Evolutionary conservation across 2,888 invertebrate species (phyloP).

Genomic region (Lasioglossum leucozonium): DNA sequence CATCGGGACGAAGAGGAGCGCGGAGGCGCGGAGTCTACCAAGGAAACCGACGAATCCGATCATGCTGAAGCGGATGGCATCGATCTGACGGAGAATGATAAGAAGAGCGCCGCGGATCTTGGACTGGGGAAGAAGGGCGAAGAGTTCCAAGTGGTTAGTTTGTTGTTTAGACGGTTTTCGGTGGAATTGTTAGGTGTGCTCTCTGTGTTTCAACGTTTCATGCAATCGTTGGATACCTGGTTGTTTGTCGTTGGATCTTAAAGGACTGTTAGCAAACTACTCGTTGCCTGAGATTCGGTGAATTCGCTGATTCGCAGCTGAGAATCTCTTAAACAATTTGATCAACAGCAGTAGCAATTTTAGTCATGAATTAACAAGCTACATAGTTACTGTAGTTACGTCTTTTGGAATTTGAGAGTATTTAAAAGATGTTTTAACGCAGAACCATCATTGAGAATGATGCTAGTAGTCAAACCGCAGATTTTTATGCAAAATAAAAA

Average conservation of each 20-base stretch:
- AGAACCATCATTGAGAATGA: no score
- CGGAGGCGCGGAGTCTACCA: constrained; percentile 45
- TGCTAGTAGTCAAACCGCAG: background rate
- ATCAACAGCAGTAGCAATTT: background rate
- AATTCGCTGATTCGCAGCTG: background rate
- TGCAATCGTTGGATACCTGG: background rate
- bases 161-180: background rate
- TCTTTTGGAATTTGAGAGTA: background rate
- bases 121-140: constrained; percentile 67
- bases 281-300: background rate
- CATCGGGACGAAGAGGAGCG: constrained; percentile 45
- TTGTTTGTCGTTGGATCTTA: background rate
- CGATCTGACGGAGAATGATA: constrained; percentile 61
- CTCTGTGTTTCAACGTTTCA: background rate
- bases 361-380: no score
- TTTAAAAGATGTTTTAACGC: no score
- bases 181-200: background rate
- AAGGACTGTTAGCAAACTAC: background rate
- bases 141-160: constrained; percentile 76
- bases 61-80: constrained; percentile 62
- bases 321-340: background rate
- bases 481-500: background rate
- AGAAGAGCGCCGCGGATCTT: constrained; percentile 57
- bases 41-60: constrained; percentile 45
- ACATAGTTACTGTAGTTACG: no score